phyloP scores from a whole-genome alignment of 2,113 vertebrate genomes.

The Copsychus sechellarum region DNA sequence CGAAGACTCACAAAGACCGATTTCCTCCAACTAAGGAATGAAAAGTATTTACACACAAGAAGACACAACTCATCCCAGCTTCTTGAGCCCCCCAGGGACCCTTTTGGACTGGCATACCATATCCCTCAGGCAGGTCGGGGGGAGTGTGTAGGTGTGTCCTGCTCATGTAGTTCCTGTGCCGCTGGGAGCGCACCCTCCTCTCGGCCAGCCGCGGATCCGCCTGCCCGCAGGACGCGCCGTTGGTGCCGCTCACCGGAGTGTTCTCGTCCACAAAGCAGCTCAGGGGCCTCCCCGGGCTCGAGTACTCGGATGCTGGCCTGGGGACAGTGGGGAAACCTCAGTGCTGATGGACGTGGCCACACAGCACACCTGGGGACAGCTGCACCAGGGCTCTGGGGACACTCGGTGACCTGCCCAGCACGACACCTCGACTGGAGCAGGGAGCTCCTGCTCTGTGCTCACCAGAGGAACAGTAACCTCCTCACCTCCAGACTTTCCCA shows the following conservation, averaged over 20 bases:
- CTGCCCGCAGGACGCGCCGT: slow-evolving; percentile 88
- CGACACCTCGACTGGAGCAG: accelerated
- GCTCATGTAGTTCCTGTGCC: slow-evolving; percentile 97
- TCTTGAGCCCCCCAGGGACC: neutral
- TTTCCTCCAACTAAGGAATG: neutral
- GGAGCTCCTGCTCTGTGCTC: neutral
- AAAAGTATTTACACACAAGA: neutral
- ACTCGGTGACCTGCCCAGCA: no score
- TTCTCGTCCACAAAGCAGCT: slow-evolving; percentile 96
- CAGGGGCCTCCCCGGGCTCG: slow-evolving; percentile 90
- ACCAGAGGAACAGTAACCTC: neutral
- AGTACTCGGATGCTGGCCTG: slow-evolving; percentile 93
- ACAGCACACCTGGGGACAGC: accelerated
- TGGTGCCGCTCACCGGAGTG: slow-evolving; percentile 88
- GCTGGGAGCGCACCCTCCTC: slow-evolving; percentile 89
- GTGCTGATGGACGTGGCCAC: accelerated
- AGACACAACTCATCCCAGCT: neutral
- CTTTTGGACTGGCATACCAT: slow-evolving; percentile 77
- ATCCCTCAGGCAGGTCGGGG: slow-evolving; percentile 93
- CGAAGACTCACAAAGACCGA: neutral
- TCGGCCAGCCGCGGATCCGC: slow-evolving; percentile 85
- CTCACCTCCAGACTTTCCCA: neutral
- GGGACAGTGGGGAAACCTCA: neutral
- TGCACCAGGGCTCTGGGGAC: neutral
- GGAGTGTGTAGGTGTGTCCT: slow-evolving; percentile 94